Conservation (phyloP, 2,888 invertebrate species). For the Petrolisthes cinctipes region DNA sequence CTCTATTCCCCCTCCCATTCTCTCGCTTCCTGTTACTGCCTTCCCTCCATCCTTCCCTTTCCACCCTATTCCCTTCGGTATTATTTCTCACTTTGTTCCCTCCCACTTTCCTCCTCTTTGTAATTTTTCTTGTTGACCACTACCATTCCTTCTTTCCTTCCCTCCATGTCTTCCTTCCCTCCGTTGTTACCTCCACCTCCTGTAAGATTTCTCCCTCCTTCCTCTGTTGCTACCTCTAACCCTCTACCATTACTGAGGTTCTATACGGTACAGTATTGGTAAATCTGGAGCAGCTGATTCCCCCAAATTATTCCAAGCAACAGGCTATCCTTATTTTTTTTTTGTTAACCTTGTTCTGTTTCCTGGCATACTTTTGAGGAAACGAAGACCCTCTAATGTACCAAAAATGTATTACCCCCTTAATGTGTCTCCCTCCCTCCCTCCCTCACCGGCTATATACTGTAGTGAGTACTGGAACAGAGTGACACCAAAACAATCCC, state of each 20-base stretch:
- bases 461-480: neutral
- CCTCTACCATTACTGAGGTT: no score
- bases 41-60: neutral
- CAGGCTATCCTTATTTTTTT: neutral
- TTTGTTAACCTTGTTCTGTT: neutral
- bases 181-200: neutral
- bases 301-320: no score
- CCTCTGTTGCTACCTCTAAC: neutral
- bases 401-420: no score
- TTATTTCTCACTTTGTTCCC: neutral
- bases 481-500: neutral
- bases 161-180: neutral
- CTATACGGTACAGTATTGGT: no score
- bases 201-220: neutral
- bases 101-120: no score
- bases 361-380: no score
- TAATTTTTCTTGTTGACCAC: neutral
- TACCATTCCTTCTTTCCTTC: no score
- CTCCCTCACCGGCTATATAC: neutral
- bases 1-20: neutral
- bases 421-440: no score
- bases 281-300: no score
- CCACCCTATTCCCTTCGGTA: neutral
- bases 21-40: neutral
- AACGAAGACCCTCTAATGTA: no score